Conservation (phyloP, 1,140 invertebrate genomes). For the Brachystomella parvula region DNA sequence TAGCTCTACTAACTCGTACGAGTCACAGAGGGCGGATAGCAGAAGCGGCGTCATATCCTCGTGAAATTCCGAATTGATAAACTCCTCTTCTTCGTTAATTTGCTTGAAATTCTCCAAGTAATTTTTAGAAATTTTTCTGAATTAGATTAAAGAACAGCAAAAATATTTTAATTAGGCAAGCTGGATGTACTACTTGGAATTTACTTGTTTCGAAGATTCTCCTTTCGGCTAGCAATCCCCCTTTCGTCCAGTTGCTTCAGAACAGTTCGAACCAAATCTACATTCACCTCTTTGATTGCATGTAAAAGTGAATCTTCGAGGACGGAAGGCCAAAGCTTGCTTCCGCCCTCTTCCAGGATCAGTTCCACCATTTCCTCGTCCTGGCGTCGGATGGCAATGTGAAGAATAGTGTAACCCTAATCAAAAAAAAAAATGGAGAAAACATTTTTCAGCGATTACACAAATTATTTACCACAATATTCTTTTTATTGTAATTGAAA, state of each 20-base stretch:
- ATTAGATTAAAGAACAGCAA: too few relatives aligned
- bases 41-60: constrained; percentile 62
- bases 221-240: neutral
- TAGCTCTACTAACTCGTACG: constrained; percentile 59
- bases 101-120: neutral
- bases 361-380: constrained; percentile 21
- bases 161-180: too few relatives aligned
- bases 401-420: constrained; percentile 15
- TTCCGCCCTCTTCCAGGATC: constrained; percentile 1
- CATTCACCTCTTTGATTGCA: constrained; percentile 14
- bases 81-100: neutral
- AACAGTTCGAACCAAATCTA: constrained; percentile 5
- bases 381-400: constrained; percentile 15
- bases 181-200: too few relatives aligned
- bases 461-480: constrained; percentile 3
- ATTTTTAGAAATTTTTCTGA: neutral
- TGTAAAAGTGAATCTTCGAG: constrained; percentile 11
- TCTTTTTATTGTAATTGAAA: neutral
- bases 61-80: constrained; percentile 50
- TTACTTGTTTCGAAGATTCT: neutral
- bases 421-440: neutral
- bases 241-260: neutral
- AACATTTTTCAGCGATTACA: neutral
- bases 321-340: neutral
- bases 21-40: constrained; percentile 60